Percentiles rank a stretch among this genome's conserved stretches.
Evolutionary conservation across 2,797 vertebrate genomes (phyloP).

Genomic region (Fringilla coelebs): DNA sequence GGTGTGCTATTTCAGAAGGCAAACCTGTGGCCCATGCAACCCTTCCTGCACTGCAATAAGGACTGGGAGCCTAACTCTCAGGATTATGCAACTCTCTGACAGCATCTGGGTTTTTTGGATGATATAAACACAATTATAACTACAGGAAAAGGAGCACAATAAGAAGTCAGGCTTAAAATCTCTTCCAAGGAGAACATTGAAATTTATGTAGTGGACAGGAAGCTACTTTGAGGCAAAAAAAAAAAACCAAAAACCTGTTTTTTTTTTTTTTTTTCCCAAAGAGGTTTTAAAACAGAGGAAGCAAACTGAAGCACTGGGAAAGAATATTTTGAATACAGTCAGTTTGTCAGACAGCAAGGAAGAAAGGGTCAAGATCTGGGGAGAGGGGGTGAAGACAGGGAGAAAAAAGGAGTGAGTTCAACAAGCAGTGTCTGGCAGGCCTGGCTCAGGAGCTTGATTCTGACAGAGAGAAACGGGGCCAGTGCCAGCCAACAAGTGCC

Average conservation of each 20-base stretch:
- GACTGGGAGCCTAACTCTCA: not conserved
- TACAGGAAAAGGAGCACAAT: constrained; percentile 35
- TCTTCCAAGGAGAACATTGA: not conserved
- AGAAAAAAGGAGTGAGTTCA: not conserved
- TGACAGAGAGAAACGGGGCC: not conserved
- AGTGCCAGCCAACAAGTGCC: not conserved
- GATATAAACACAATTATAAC: not conserved
- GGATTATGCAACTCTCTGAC: not conserved
- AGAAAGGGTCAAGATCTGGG: not conserved
- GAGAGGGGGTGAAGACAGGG: not conserved
- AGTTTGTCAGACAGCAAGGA: not conserved
- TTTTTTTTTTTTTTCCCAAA: not conserved
- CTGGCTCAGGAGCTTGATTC: rapidly evolving
- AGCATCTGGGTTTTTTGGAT: not conserved
- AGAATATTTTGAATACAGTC: not conserved
- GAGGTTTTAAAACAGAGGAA: constrained; percentile 9
- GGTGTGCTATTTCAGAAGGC: not conserved
- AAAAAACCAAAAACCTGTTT: not conserved
- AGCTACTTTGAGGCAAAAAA: not conserved
- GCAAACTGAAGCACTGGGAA: not conserved
- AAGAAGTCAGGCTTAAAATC: not conserved
- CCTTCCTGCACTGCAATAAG: not conserved
- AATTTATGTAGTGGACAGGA: constrained; percentile 9
- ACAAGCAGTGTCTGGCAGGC: not conserved
- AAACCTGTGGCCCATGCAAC: not conserved